A percentile compares a stretch with the other conserved stretches of the same genome.
These are phyloP conservation scores for Gulo gulo DNA, from an alignment of 2,113 vertebrate genomes.

Conservation along the genomic window DNA sequence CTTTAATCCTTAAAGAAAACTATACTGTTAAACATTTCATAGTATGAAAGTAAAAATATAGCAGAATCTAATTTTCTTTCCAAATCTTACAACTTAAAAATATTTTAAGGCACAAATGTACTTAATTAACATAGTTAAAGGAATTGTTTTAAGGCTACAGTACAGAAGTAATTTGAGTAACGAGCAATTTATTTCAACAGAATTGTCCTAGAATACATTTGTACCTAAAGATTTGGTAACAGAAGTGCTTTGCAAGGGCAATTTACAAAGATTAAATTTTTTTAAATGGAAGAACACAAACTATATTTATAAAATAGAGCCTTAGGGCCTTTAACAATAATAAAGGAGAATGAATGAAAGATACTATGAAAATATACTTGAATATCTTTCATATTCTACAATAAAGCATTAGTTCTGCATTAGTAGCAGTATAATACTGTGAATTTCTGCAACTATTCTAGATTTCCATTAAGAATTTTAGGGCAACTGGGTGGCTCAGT, in stretches of 20 bases:
- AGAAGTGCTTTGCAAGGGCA: constrained; percentile 37
- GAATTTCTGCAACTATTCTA: background rate
- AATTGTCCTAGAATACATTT: constrained; percentile 33
- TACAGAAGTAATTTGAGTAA: constrained; percentile 32
- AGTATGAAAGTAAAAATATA: background rate
- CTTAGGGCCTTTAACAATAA: background rate
- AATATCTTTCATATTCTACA: background rate
- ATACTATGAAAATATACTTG: background rate
- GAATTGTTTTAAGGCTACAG: background rate
- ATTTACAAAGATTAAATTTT: background rate
- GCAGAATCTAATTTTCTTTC: constrained; percentile 35
- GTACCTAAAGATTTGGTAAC: background rate
- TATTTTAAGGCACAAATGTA: background rate
- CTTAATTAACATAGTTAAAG: constrained; percentile 17
- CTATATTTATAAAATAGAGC: constrained; percentile 33
- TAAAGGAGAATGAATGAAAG: background rate
- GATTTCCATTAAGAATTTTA: constrained; percentile 31
- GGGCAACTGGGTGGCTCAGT: background rate
- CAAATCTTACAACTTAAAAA: background rate
- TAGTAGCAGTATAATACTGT: background rate
- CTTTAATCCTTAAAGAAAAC: constrained; percentile 47
- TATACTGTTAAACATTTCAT: background rate
- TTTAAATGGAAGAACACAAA: background rate
- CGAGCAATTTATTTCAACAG: background rate
- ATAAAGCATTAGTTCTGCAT: constrained; percentile 7